Conservation (phyloP, 2,113 vertebrate species). For the Sebastes fasciatus region DNA sequence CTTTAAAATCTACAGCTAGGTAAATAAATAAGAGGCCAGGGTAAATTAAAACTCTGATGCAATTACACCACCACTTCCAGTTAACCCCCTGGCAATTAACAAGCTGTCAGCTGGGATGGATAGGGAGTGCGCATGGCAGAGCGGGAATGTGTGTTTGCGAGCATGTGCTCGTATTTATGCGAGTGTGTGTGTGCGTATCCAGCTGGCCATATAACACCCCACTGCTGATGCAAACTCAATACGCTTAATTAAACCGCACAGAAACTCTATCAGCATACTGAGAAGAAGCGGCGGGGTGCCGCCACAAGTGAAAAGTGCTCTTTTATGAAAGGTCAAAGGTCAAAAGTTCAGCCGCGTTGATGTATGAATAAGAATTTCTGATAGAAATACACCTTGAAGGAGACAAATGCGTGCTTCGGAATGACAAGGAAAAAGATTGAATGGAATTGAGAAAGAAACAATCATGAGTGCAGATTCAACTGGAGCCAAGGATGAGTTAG, state of each 20-base stretch:
- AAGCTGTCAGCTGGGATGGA: constrained; percentile 81
- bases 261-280: constrained; percentile 71
- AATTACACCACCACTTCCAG: constrained; percentile 86
- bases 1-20: constrained; percentile 72
- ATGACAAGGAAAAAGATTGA: constrained; percentile 26
- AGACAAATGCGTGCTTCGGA: background rate
- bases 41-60: constrained; percentile 84
- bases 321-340: constrained; percentile 50
- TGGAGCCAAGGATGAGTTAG: constrained; percentile 38
- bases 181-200: constrained; percentile 55
- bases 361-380: constrained; percentile 12
- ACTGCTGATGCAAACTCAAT: constrained; percentile 81
- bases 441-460: constrained; percentile 35
- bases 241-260: constrained; percentile 82
- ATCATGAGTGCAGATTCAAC: constrained; percentile 36
- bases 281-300: constrained; percentile 54
- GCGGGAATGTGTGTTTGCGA: constrained; percentile 32
- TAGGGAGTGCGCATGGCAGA: constrained; percentile 51
- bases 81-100: constrained; percentile 86
- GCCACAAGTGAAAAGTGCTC: constrained; percentile 46
- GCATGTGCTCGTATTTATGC: constrained; percentile 31
- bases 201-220: constrained; percentile 77
- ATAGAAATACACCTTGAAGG: constrained; percentile 20
- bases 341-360: constrained; percentile 9
- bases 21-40: constrained; percentile 80